Evolutionary conservation across 1,140 invertebrate species (phyloP).

Genomic region (Ephestia elutella): DNA sequence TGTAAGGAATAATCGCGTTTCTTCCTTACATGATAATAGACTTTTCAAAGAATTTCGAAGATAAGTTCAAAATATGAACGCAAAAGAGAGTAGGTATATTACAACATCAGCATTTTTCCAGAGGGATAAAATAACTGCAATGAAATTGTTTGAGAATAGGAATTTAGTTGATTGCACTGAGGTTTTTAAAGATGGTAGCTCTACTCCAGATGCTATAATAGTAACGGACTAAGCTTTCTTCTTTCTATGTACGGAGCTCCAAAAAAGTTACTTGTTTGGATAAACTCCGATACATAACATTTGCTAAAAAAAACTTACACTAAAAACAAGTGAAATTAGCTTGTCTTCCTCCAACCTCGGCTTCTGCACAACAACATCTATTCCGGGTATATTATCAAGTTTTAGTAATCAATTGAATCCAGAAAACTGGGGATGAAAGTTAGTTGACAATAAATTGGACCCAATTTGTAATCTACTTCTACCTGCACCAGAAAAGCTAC

Average conservation of each 20-base stretch:
- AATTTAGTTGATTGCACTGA: constrained; percentile 40
- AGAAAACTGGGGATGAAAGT: constrained; percentile 25
- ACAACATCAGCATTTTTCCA: constrained; percentile 38
- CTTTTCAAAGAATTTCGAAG: too few relatives aligned
- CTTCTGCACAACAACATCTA: constrained; percentile 37
- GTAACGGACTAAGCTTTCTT: constrained; percentile 40
- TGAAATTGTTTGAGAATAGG: constrained; percentile 45
- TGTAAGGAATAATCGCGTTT: too few relatives aligned
- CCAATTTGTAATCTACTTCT: constrained; percentile 33
- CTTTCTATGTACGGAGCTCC: constrained; percentile 42
- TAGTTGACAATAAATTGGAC: constrained; percentile 28
- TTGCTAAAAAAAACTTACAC: constrained; percentile 35
- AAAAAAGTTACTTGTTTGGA: constrained; percentile 40
- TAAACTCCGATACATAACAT: constrained; percentile 29
- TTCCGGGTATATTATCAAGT: constrained; percentile 24
- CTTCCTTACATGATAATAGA: too few relatives aligned
- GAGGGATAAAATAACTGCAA: constrained; percentile 41
- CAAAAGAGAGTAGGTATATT: too few relatives aligned
- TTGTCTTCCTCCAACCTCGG: constrained; percentile 45
- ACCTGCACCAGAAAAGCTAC: constrained; percentile 34
- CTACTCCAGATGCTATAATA: constrained; percentile 30
- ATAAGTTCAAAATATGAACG: too few relatives aligned
- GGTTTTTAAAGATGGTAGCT: constrained; percentile 40
- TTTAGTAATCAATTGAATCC: constrained; percentile 28
- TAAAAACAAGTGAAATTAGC: constrained; percentile 37